These are phyloP conservation scores for Sebastes diaconus DNA, from an alignment of 2,797 vertebrate genomes.

Conservation along the genomic window DNA sequence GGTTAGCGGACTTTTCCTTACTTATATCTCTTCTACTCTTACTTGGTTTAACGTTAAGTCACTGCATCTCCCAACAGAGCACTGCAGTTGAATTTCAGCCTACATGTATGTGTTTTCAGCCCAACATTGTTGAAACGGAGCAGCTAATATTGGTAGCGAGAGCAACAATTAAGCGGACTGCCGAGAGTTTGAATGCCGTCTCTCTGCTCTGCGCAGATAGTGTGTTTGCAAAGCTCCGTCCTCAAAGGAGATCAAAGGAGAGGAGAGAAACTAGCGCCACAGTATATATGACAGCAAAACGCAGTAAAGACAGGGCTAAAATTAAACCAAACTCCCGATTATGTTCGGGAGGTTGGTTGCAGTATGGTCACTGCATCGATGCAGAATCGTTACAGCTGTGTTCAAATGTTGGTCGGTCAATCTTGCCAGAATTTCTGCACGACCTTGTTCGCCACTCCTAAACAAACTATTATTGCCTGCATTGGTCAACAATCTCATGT, in stretches of 20 bases:
- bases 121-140: too few relatives aligned
- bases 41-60: not conserved
- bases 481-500: not conserved
- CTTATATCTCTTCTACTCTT: not conserved
- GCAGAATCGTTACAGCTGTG: not conserved
- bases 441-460: fast-evolving
- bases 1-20: not conserved
- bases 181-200: too few relatives aligned
- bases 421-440: not conserved
- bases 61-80: not conserved
- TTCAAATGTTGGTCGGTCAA: not conserved
- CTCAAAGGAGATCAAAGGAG: too few relatives aligned
- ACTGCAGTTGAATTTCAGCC: not conserved
- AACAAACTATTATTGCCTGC: not conserved
- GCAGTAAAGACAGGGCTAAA: not conserved
- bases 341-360: not conserved
- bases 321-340: not conserved
- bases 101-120: too few relatives aligned
- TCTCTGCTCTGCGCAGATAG: too few relatives aligned
- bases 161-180: too few relatives aligned
- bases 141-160: too few relatives aligned
- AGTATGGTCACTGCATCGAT: too few relatives aligned
- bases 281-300: not conserved
- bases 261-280: too few relatives aligned
- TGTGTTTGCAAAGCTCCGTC: too few relatives aligned